Conservation (phyloP, 2,888 invertebrate species). For the Athalia cordata region DNA sequence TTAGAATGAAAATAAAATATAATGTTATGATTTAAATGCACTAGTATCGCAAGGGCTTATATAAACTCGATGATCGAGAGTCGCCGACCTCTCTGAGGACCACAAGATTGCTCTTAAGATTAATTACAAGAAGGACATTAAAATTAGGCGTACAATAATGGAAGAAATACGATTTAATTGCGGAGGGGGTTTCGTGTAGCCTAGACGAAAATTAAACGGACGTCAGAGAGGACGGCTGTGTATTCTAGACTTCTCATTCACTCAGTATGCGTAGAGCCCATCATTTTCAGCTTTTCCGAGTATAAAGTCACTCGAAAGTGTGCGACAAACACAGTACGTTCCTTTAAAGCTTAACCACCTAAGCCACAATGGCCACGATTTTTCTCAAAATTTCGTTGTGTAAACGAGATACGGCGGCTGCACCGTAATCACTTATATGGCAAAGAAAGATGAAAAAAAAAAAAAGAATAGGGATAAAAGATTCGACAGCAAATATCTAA, state of each 20-base stretch:
- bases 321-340: constrained; percentile 40
- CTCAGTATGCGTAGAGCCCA: constrained; percentile 25
- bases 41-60: constrained; percentile 31
- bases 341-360: constrained; percentile 42
- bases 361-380: constrained; percentile 43
- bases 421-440: constrained; percentile 35
- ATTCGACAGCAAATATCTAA: not conserved
- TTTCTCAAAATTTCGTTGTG: constrained; percentile 34
- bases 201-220: not conserved
- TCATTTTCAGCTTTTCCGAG: constrained; percentile 24
- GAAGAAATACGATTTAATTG: constrained; percentile 39
- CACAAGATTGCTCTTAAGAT: not conserved
- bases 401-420: constrained; percentile 32
- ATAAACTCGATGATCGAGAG: constrained; percentile 14
- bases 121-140: constrained; percentile 1
- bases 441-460: constrained; percentile 3
- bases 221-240: constrained; percentile 18
- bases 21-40: constrained; percentile 14
- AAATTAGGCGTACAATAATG: constrained; percentile 25
- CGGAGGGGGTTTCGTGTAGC: not conserved
- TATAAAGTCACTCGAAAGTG: constrained; percentile 28
- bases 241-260: constrained; percentile 16
- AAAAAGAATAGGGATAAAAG: not conserved
- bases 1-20: not conserved
- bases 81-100: constrained; percentile 9